These are phyloP conservation scores for Notamacropus eugenii DNA, from an alignment of 2,797 vertebrate species.

Conservation along the genomic window DNA sequence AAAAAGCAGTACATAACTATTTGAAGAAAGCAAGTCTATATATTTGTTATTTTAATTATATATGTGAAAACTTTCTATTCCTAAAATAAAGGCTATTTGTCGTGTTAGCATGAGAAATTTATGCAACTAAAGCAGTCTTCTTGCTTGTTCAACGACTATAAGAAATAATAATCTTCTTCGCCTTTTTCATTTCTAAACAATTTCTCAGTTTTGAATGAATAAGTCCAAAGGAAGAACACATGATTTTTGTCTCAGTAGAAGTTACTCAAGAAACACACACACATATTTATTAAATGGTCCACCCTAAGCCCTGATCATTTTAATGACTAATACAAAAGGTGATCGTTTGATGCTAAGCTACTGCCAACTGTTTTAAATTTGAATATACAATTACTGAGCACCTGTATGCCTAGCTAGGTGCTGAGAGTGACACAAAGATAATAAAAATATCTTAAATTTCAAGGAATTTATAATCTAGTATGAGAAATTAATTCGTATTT, in stretches of 20 bases:
- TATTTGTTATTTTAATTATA: conserved; percentile 2
- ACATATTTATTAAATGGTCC: background rate
- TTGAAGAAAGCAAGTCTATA: background rate
- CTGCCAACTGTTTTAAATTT: background rate
- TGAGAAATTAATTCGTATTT: background rate
- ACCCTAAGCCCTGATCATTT: no score
- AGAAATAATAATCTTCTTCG: background rate
- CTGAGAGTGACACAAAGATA: background rate
- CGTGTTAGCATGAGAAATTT: background rate
- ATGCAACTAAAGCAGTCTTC: background rate
- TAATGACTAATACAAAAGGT: background rate
- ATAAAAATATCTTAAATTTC: background rate
- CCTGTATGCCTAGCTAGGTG: background rate
- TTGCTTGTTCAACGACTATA: background rate
- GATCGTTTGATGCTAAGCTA: background rate
- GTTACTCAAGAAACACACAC: background rate
- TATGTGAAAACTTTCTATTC: background rate
- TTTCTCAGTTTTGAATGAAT: background rate
- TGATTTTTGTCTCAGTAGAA: background rate
- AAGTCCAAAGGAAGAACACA: background rate
- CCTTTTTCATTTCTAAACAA: background rate
- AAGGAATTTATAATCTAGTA: background rate
- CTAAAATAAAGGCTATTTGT: background rate
- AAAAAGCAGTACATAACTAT: background rate
- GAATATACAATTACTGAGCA: background rate